These are phyloP conservation scores for Sphaerophoria rueppellii DNA, from an alignment of 2,888 invertebrate genomes.

Conservation along the genomic window DNA sequence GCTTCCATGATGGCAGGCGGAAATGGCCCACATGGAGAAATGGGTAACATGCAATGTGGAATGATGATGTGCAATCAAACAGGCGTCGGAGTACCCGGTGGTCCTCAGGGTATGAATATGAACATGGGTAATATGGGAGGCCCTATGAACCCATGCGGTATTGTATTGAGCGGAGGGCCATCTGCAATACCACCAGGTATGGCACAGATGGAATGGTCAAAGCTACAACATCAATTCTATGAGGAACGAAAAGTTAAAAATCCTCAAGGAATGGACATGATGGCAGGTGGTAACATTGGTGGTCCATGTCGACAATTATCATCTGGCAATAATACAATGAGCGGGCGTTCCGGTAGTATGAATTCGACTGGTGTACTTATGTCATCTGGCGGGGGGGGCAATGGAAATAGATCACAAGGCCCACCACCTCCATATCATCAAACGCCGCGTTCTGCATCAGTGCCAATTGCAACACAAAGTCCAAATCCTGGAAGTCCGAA, in stretches of 20 bases:
- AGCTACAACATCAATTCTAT: slow-evolving; percentile 93
- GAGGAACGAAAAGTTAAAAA: slow-evolving; percentile 84
- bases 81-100: slow-evolving; percentile 61
- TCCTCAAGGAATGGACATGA: slow-evolving; percentile 61
- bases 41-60: slow-evolving; percentile 70
- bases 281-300: slow-evolving; percentile 51
- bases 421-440: slow-evolving; percentile 91
- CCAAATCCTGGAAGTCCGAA: slow-evolving; percentile 89
- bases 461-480: slow-evolving; percentile 88
- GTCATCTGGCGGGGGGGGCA: slow-evolving; percentile 73
- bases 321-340: slow-evolving; percentile 56
- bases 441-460: slow-evolving; percentile 88
- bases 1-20: slow-evolving; percentile 60
- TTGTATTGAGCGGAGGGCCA: slow-evolving; percentile 76
- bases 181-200: slow-evolving; percentile 78
- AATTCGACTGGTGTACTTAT: slow-evolving; percentile 43
- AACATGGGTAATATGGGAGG: slow-evolving; percentile 64
- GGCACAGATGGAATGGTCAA: slow-evolving; percentile 94
- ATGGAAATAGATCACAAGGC: slow-evolving; percentile 85
- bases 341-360: slow-evolving; percentile 49
- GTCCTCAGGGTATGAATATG: slow-evolving; percentile 44
- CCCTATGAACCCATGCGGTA: slow-evolving; percentile 75
- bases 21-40: slow-evolving; percentile 65
- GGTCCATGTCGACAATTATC: slow-evolving; percentile 64
- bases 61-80: slow-evolving; percentile 74